Evolutionary conservation across 1,140 invertebrate species (phyloP).

Genomic region (Dufourea novaeangliae): DNA sequence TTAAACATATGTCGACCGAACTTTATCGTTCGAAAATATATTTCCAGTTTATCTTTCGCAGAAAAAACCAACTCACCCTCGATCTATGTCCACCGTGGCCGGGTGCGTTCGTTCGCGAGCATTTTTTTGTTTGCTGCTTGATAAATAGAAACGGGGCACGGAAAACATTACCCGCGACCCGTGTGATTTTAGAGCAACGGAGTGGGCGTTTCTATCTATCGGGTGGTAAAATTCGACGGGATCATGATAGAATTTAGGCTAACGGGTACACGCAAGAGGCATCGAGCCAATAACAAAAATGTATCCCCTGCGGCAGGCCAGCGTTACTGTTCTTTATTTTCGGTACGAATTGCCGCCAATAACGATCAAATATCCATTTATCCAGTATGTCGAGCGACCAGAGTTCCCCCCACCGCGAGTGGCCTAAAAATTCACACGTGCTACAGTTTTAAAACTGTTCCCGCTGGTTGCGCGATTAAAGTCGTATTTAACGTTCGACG

Average conservation of each 20-base stretch:
- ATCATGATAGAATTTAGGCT: slow-evolving; percentile 13
- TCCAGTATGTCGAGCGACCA: background rate
- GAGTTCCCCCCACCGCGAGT: no score
- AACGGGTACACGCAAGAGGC: background rate
- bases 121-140: no score
- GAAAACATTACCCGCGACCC: background rate
- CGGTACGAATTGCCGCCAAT: slow-evolving; percentile 7
- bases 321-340: slow-evolving; percentile 20
- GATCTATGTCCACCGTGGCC: no score
- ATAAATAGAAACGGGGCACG: background rate
- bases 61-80: no score
- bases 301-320: background rate
- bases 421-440: background rate
- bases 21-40: no score
- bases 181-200: background rate
- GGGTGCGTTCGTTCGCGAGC: no score
- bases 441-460: slow-evolving; percentile 3
- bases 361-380: slow-evolving; percentile 21
- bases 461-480: background rate
- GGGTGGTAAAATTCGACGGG: background rate
- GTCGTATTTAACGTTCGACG: no score
- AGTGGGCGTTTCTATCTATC: background rate
- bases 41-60: no score
- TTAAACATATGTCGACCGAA: no score
- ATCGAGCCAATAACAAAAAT: slow-evolving; percentile 17